These are phyloP conservation scores for Channa striata DNA, from an alignment of 2,797 vertebrate genomes.

Conservation along the genomic window DNA sequence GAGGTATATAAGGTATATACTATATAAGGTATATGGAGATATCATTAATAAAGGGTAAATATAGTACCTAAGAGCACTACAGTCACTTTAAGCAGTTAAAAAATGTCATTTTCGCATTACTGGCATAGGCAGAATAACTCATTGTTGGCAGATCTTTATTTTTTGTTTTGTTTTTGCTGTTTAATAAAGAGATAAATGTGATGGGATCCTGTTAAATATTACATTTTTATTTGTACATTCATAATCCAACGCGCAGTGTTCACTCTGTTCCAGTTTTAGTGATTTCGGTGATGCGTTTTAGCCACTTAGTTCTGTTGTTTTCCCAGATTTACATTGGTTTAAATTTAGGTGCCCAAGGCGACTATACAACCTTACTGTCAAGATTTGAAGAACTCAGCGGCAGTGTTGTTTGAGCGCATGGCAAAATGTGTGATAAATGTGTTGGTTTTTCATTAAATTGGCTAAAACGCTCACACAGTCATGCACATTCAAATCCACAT, in stretches of 20 bases:
- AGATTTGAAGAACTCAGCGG: background rate
- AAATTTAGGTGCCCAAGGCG: background rate
- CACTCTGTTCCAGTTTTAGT: background rate
- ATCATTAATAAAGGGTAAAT: background rate
- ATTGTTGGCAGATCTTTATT: background rate
- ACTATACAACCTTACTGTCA: background rate
- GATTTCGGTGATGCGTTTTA: background rate
- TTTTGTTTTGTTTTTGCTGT: background rate
- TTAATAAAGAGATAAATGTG: background rate
- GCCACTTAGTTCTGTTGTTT: background rate
- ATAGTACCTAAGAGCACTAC: too few relatives aligned
- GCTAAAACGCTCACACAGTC: conserved; percentile 12
- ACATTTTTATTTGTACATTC: background rate
- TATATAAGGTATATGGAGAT: background rate
- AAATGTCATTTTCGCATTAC: background rate
- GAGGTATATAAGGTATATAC: too few relatives aligned
- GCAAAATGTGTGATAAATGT: background rate
- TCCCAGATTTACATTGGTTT: background rate
- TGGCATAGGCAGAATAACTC: background rate
- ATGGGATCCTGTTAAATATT: background rate
- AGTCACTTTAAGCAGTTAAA: background rate
- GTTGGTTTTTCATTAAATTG: background rate
- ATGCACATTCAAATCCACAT: conserved; percentile 11
- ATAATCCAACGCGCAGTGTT: background rate
- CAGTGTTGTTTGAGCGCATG: background rate